Evolutionary conservation across 2,797 vertebrate genomes (phyloP).

Genomic region (Hippopotamyrus pictus): DNA sequence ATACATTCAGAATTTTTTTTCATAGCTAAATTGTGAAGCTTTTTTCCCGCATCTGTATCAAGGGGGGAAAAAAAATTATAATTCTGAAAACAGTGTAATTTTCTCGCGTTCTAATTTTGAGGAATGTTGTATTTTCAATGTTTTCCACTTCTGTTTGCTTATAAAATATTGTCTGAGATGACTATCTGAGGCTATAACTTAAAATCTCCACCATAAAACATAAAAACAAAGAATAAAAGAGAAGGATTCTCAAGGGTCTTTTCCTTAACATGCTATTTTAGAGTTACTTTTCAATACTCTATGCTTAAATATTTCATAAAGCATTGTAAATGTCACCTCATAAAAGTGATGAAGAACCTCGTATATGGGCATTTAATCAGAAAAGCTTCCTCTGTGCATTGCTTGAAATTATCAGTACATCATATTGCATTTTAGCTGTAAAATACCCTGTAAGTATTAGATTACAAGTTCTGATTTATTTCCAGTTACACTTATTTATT

Average conservation of each 20-base stretch:
- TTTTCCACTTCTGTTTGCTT: background rate
- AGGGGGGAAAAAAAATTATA: background rate
- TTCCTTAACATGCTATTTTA: background rate
- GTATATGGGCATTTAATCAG: background rate
- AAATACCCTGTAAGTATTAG: background rate
- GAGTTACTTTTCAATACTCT: background rate
- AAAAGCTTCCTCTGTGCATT: background rate
- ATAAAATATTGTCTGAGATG: background rate
- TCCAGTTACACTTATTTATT: background rate
- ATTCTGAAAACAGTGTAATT: background rate
- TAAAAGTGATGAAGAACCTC: background rate
- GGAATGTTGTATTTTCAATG: background rate
- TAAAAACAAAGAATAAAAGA: background rate
- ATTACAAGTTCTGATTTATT: background rate
- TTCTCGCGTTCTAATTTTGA: background rate
- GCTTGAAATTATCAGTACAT: background rate
- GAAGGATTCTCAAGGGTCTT: background rate
- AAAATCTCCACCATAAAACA: background rate
- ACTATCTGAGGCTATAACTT: background rate
- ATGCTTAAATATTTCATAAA: conserved; percentile 8
- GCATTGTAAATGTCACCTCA: background rate
- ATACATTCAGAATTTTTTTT: background rate
- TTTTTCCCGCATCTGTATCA: background rate
- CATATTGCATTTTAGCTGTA: background rate
- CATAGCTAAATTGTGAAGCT: background rate